Percentiles rank a stretch among this genome's conserved stretches.
These are phyloP conservation scores for Uropetala carovei DNA, from an alignment of 2,888 invertebrate species.

Conservation along the genomic window DNA sequence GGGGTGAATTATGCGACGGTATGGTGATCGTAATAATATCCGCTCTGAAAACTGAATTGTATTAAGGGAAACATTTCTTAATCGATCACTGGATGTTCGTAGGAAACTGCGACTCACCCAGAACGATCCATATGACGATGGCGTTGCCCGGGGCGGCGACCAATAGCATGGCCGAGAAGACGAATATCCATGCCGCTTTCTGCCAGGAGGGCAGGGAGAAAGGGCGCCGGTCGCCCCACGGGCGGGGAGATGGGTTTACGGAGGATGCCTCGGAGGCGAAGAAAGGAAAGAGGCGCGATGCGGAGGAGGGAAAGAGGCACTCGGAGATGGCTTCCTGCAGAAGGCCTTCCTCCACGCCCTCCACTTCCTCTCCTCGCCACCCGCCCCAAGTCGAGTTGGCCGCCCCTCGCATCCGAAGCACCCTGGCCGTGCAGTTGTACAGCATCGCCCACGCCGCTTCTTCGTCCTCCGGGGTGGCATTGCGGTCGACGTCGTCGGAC, in stretches of 20 bases:
- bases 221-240: conserved; percentile 71
- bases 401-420: not conserved
- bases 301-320: conserved; percentile 33
- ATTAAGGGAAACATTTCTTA: too few species aligned
- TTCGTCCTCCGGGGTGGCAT: not conserved
- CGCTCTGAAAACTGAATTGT: too few species aligned
- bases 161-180: conserved; percentile 71
- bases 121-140: conserved; percentile 80
- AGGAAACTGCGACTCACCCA: conserved; percentile 70
- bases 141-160: conserved; percentile 75
- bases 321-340: not conserved
- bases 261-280: not conserved
- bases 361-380: conserved; percentile 30
- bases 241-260: not conserved
- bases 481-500: not conserved
- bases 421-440: conserved; percentile 29
- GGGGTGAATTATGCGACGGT: too few species aligned
- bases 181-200: conserved; percentile 72
- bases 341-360: conserved; percentile 16
- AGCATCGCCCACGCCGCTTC: conserved; percentile 22
- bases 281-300: conserved; percentile 19
- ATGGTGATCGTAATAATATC: too few species aligned
- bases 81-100: too few species aligned
- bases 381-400: not conserved
- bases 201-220: conserved; percentile 75